Conservation (phyloP, 2,797 vertebrate genomes). For the Pseudomugil gertrudae region DNA sequence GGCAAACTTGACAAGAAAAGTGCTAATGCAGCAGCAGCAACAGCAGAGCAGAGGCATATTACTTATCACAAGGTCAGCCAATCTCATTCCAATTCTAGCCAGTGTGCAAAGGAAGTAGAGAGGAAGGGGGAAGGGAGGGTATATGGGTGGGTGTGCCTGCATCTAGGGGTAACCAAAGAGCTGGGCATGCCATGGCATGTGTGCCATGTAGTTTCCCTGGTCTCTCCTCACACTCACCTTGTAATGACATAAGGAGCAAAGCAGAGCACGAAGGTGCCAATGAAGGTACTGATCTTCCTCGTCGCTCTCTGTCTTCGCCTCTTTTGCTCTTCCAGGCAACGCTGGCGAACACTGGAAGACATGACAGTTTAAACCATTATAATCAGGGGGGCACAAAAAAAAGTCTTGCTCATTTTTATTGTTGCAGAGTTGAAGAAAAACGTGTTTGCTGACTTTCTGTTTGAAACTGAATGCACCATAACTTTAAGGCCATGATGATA, state of each 20-base stretch:
- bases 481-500: conserved; percentile 16
- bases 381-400: background rate
- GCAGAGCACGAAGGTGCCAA: conserved; percentile 95
- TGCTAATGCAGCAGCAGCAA: conserved; percentile 72
- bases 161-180: conserved; percentile 30
- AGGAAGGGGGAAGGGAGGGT: conserved; percentile 6
- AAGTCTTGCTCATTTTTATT: background rate
- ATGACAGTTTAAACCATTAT: background rate
- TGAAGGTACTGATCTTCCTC: conserved; percentile 96
- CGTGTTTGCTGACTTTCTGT: conserved; percentile 1
- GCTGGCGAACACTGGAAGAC: conserved; percentile 88
- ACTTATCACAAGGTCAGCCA: conserved; percentile 80
- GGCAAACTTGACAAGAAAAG: conserved; percentile 60
- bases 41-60: conserved; percentile 68
- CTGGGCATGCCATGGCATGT: conserved; percentile 23
- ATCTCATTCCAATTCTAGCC: conserved; percentile 68
- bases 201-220: conserved; percentile 8
- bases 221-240: conserved; percentile 81
- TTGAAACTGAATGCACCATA: conserved; percentile 13
- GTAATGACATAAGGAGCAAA: conserved; percentile 96
- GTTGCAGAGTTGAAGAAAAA: conserved; percentile 16
- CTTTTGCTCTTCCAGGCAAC: conserved; percentile 92
- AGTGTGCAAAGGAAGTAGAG: conserved; percentile 39
- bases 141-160: background rate
- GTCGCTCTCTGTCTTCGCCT: conserved; percentile 92